Conservation (phyloP, 1,140 invertebrate genomes). For the Calycopis cecrops region DNA sequence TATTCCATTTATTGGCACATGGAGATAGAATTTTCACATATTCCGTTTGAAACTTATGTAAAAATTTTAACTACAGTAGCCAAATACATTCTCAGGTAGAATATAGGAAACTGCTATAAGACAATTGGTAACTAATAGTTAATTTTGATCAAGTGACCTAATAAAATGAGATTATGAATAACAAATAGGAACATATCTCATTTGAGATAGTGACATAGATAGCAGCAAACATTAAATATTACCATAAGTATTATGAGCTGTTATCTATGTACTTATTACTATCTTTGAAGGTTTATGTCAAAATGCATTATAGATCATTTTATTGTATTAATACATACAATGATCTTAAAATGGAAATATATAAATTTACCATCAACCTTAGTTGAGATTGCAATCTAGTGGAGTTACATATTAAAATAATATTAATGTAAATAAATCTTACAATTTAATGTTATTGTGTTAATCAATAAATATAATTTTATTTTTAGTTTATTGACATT, state of each 20-base stretch:
- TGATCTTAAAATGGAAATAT: background rate
- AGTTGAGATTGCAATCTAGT: slow-evolving; percentile 1
- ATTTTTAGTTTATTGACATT: too few relatives aligned
- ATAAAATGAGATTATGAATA: slow-evolving; percentile 16
- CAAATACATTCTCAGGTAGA: too few relatives aligned
- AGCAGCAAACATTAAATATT: slow-evolving; percentile 10
- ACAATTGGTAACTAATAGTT: background rate
- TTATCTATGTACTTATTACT: slow-evolving; percentile 9
- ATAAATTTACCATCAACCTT: slow-evolving; percentile 1
- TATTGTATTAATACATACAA: background rate
- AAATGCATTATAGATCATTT: slow-evolving; percentile 5
- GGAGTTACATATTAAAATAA: background rate
- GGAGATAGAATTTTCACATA: too few relatives aligned
- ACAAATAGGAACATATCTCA: slow-evolving; percentile 15
- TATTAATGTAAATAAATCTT: too few relatives aligned
- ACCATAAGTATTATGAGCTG: slow-evolving; percentile 9
- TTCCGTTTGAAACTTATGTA: too few relatives aligned
- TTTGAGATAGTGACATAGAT: slow-evolving; percentile 7
- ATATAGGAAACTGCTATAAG: too few relatives aligned
- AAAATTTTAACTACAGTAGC: too few relatives aligned
- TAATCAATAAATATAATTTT: too few relatives aligned
- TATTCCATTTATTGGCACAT: too few relatives aligned
- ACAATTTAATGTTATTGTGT: too few relatives aligned
- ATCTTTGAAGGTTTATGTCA: slow-evolving; percentile 1
- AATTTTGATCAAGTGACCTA: slow-evolving; percentile 14